phyloP scores from a whole-genome alignment of 2,113 vertebrate genomes.

The Leptosomus discolor region DNA sequence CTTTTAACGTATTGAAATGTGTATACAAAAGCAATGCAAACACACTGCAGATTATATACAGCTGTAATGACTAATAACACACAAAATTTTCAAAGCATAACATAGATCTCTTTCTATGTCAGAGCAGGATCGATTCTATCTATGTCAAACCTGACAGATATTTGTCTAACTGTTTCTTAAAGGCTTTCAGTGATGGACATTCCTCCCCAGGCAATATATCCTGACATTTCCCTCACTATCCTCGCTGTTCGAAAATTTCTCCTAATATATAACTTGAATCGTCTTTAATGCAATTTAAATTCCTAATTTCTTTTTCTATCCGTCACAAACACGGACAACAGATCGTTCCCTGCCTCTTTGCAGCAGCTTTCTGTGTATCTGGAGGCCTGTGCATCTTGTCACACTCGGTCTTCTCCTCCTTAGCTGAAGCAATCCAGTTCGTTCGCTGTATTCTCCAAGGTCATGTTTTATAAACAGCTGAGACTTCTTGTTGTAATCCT shows the following conservation, averaged over 20 bases:
- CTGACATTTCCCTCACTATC: neutral
- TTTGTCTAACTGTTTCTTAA: slow-evolving; percentile 38
- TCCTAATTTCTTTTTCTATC: slow-evolving; percentile 11
- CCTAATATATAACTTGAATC: neutral
- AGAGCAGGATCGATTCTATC: slow-evolving; percentile 17
- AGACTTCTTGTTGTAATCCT: neutral
- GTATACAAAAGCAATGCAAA: neutral
- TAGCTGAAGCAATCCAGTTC: neutral
- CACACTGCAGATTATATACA: neutral
- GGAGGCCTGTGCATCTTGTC: slow-evolving; percentile 50
- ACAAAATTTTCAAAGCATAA: neutral
- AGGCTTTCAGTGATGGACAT: slow-evolving; percentile 6
- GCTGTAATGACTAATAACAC: slow-evolving; percentile 5
- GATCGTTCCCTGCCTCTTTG: neutral
- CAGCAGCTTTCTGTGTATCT: neutral
- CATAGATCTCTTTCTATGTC: slow-evolving; percentile 7
- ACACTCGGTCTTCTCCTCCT: neutral
- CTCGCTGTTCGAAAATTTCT: neutral
- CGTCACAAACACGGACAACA: neutral
- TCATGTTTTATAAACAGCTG: slow-evolving; percentile 31
- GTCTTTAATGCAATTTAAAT: neutral
- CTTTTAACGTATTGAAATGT: neutral
- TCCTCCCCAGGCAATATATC: neutral
- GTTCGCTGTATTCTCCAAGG: neutral
- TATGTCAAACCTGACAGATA: slow-evolving; percentile 10